Conservation (phyloP, 2,797 vertebrate genomes). For the Sebastes dallii region DNA sequence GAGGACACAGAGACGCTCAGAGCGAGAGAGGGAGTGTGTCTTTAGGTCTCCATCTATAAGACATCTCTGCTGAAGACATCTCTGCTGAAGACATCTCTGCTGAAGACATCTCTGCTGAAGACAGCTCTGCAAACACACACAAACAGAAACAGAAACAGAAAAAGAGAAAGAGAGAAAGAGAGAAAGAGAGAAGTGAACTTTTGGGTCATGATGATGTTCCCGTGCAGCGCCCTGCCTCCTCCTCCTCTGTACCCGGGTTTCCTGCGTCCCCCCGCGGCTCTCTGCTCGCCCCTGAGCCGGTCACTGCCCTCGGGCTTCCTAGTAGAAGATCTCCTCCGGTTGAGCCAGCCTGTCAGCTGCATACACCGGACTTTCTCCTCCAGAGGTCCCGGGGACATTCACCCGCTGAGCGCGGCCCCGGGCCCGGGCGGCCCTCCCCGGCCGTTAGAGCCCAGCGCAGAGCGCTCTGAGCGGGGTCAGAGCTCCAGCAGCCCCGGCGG, state of each 20-base stretch:
- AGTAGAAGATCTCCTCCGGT: constrained; percentile 91
- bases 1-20: background rate
- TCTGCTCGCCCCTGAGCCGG: constrained; percentile 86
- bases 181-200: background rate
- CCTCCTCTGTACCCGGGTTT: constrained; percentile 91
- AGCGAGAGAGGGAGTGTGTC: background rate
- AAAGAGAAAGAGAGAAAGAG: no score
- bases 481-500: constrained; percentile 62
- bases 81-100: no score
- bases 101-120: no score
- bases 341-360: constrained; percentile 86
- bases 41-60: background rate
- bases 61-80: background rate
- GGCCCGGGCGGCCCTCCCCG: constrained; percentile 5
- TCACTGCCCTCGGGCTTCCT: constrained; percentile 88
- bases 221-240: constrained; percentile 88
- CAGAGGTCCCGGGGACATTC: constrained; percentile 28
- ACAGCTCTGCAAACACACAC: no score
- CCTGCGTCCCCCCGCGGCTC: constrained; percentile 85
- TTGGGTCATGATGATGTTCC: constrained; percentile 88
- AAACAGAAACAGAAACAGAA: no score
- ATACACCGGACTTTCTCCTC: constrained; percentile 82
- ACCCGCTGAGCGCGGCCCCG: constrained; percentile 12
- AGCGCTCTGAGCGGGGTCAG: constrained; percentile 36
- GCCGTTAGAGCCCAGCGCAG: background rate